Conservation (phyloP, 1,140 invertebrate genomes). For the Formica selysi region DNA sequence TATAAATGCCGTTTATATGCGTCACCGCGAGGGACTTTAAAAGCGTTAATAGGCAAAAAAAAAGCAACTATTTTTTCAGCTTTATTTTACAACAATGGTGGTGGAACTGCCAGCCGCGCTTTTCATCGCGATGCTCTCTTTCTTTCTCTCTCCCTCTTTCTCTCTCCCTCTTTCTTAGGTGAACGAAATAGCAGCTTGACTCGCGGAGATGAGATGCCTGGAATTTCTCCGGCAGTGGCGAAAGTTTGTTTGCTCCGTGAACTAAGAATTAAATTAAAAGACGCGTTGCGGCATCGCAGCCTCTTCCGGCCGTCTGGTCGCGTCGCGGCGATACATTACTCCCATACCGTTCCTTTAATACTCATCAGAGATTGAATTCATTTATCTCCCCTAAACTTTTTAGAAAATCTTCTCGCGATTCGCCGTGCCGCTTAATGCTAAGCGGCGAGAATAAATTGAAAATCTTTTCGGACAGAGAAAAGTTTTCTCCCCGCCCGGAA, state of each 20-base stretch:
- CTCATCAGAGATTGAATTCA: constrained; percentile 53
- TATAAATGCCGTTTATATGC: constrained; percentile 49
- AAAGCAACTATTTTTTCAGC: constrained; percentile 1
- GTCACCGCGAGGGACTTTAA: constrained; percentile 26
- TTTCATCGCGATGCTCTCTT: neutral
- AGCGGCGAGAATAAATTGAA: constrained; percentile 51
- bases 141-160: too few relatives aligned
- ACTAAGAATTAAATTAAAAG: constrained; percentile 59
- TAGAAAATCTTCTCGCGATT: constrained; percentile 33
- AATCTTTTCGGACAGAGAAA: constrained; percentile 11
- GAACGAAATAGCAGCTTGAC: constrained; percentile 20
- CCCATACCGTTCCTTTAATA: constrained; percentile 35
- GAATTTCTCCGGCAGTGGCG: constrained; percentile 41
- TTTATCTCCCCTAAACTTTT: constrained; percentile 50
- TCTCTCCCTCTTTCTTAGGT: neutral
- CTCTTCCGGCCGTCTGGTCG: constrained; percentile 2
- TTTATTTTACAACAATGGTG: neutral
- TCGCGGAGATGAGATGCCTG: constrained; percentile 43
- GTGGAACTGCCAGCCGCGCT: neutral
- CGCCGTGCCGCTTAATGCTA: constrained; percentile 21
- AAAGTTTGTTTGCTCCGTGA: constrained; percentile 57
- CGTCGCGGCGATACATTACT: constrained; percentile 39
- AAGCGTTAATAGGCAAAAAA: constrained; percentile 31
- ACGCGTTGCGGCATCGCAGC: neutral
- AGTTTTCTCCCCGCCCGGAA: constrained; percentile 16